These are phyloP conservation scores for Planococcus citri DNA, from an alignment of 1,140 invertebrate genomes.

Conservation along the genomic window DNA sequence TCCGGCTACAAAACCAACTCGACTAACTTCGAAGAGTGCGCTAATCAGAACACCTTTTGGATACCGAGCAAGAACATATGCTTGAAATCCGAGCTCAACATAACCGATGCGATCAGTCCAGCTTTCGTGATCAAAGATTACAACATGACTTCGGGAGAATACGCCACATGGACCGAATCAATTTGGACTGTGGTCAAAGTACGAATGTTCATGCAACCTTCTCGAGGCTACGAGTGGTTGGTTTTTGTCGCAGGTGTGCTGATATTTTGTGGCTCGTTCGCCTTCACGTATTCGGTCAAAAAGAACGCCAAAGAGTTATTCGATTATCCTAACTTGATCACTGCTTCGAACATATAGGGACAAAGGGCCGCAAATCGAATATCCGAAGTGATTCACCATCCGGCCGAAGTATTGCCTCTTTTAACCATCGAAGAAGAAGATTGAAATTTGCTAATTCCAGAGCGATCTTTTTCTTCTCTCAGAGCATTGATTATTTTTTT, in stretches of 20 bases:
- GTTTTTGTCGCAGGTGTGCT: conserved; percentile 50
- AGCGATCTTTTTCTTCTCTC: too few species aligned
- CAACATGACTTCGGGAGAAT: conserved; percentile 60
- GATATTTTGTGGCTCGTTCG: conserved; percentile 48
- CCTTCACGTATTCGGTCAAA: neutral
- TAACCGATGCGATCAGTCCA: conserved; percentile 60
- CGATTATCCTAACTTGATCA: neutral
- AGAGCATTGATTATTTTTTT: too few species aligned
- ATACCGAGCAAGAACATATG: conserved; percentile 45
- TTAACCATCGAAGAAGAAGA: neutral
- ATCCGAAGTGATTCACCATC: neutral
- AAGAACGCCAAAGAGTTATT: neutral
- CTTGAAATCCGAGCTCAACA: conserved; percentile 58
- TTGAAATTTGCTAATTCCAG: too few species aligned
- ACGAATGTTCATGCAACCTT: conserved; percentile 69
- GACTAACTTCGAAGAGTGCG: conserved; percentile 13
- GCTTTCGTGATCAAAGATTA: conserved; percentile 65
- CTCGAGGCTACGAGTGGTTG: conserved; percentile 48
- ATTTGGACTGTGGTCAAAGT: conserved; percentile 61
- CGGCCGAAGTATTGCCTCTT: neutral
- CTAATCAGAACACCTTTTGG: conserved; percentile 16
- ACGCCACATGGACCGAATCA: conserved; percentile 86
- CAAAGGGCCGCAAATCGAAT: neutral
- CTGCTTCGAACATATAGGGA: neutral
- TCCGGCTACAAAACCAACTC: conserved; percentile 22